Base-by-base conservation (phyloP, 2,113 vertebrate genomes). In the Alectura lathami region DNA sequence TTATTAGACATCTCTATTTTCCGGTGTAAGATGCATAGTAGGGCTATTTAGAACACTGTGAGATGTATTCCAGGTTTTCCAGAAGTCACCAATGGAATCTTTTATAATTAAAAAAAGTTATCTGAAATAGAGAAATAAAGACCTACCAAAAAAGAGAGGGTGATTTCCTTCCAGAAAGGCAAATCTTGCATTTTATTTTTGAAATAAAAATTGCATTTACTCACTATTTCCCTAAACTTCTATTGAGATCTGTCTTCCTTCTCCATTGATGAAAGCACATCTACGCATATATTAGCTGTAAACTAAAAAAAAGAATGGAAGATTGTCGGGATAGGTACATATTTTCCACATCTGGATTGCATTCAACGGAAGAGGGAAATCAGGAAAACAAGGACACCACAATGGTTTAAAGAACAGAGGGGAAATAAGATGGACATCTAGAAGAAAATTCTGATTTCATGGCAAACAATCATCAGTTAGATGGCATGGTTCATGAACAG, bases 261-360 rank as follows among this genome's bases (percentile, higher is more conserved):
- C n/a, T 76, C 79, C 66, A 57, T n/a, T 80, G 73, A 63, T 40
- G 42, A 94, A 29, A 20, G 51, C 38, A 77, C 12, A 70, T 59
- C 42, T 82, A 81, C 2, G 4, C 22, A 67, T 51, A 26, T 30
- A 88, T 51, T 86, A 34, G 2, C 32, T 67, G 67, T 30, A 84
- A 86, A 90, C 17, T 32, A 32, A 62, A 77, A 86, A 89, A 83
- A 13, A 77, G 77, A 92, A n/a, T n/a, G 59, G 50, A 64, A 77
- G 47, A 81, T 24, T 67, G 6, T 54, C 81, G 68, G 63, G 13
- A 86, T 11, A 86, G 20, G 47, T 34, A 83, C 29, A 14, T 62
- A 83, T 67, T 88, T 95, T 70, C 60, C 42, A 77, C 86, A 96
- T 90, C 88, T 93, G 95, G 88, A 81, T 78, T 96, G 88, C 32